Evolutionary conservation across 2,888 invertebrate genomes (phyloP).

Genomic region (Lepetodrilus schrolli): DNA sequence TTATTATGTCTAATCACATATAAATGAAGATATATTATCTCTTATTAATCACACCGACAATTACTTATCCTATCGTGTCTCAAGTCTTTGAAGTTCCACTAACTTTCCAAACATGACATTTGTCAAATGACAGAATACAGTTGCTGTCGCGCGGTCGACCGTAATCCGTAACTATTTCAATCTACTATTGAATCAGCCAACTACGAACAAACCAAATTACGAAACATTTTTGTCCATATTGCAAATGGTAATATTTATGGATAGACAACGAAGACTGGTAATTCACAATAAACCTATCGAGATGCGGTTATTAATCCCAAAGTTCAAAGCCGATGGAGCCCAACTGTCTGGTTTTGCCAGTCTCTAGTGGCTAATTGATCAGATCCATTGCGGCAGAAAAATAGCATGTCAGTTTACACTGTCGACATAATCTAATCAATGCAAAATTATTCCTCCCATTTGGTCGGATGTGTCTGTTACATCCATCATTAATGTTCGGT

Average conservation of each 20-base stretch:
- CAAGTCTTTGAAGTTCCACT: not conserved
- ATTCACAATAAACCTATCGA: conserved; percentile 19
- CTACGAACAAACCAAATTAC: not conserved
- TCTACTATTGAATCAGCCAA: not conserved
- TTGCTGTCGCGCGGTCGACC: not conserved
- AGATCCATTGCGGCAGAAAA: conserved; percentile 29
- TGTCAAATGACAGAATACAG: not conserved
- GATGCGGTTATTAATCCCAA: not conserved
- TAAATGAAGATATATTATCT: too few relatives aligned
- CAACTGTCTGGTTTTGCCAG: not conserved
- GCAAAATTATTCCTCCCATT: conserved; percentile 26
- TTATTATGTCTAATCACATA: too few relatives aligned
- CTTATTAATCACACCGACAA: too few relatives aligned
- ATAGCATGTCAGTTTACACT: conserved; percentile 31
- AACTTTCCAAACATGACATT: not conserved
- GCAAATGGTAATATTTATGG: conserved; percentile 12
- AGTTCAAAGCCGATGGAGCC: conserved; percentile 22
- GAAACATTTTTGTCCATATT: conserved; percentile 9
- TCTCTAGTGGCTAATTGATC: conserved; percentile 29
- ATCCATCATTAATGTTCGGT: conserved; percentile 23
- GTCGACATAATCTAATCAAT: conserved; percentile 27
- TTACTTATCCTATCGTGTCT: too few relatives aligned
- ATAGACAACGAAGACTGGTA: not conserved
- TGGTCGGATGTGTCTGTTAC: conserved; percentile 13
- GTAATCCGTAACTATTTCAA: not conserved